Conservation (phyloP, 2,888 invertebrate species). For the Agrotis puta region DNA sequence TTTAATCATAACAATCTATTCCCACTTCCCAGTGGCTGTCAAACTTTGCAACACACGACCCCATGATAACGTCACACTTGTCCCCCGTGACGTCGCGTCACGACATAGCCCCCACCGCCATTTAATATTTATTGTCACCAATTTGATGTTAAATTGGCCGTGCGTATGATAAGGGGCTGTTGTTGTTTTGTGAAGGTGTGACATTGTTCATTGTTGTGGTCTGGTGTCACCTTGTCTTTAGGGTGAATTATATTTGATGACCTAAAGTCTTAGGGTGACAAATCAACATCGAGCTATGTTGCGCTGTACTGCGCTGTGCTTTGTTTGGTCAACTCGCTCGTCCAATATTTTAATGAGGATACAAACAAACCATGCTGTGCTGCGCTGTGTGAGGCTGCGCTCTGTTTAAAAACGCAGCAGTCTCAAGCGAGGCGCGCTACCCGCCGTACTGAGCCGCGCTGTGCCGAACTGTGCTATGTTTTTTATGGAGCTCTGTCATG, state of each 20-base stretch:
- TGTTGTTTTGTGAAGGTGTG: constrained; percentile 9
- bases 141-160: constrained; percentile 39
- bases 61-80: constrained; percentile 11
- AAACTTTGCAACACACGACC: constrained; percentile 30
- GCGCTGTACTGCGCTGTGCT: no score
- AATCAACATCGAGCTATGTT: no score
- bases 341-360: no score
- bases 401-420: no score
- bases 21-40: constrained; percentile 16
- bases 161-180: constrained; percentile 24
- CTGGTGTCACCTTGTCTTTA: constrained; percentile 5
- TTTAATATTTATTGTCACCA: constrained; percentile 54
- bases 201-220: constrained; percentile 9
- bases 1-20: constrained; percentile 43
- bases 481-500: no score
- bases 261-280: no score
- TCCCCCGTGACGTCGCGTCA: constrained; percentile 15
- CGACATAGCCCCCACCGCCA: not conserved
- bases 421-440: no score
- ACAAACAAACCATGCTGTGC: no score
- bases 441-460: no score
- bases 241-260: not conserved
- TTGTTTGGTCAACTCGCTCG: no score
- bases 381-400: no score
- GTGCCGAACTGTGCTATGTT: no score